A percentile compares a stretch with the other conserved stretches of the same genome.
Evolutionary conservation across 1,140 invertebrate genomes (phyloP).

Genomic region (Philopotamus ludificatus): DNA sequence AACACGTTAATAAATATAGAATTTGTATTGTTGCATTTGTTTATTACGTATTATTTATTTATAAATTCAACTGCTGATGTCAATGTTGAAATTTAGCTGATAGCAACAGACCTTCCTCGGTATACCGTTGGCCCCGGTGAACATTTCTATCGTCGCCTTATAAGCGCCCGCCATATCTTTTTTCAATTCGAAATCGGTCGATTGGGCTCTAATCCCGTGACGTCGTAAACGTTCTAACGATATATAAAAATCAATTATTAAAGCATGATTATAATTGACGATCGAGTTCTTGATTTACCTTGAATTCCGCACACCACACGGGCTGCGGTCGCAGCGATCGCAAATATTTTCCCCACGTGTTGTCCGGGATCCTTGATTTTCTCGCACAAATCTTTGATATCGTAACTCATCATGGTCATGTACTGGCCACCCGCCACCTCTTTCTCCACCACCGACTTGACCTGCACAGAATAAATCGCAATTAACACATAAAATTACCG

Average conservation of each 20-base stretch:
- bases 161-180: constrained; percentile 16
- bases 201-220: constrained; percentile 4
- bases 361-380: constrained; percentile 12
- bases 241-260: not conserved
- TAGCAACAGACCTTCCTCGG: not conserved
- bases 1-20: not conserved
- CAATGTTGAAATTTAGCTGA: constrained; percentile 14
- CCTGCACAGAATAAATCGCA: not conserved
- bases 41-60: constrained; percentile 13
- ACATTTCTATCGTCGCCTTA: constrained; percentile 4
- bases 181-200: constrained; percentile 6
- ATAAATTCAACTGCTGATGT: not conserved
- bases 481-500: not conserved
- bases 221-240: constrained; percentile 12
- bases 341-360: constrained; percentile 15
- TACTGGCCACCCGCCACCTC: not conserved
- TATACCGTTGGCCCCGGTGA: not conserved
- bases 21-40: constrained; percentile 5
- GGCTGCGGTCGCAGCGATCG: not conserved
- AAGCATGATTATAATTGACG: no score
- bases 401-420: constrained; percentile 22
- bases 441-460: constrained; percentile 11
- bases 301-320: constrained; percentile 5
- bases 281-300: constrained; percentile 20
- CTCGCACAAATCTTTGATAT: constrained; percentile 24